A percentile compares a stretch with the other conserved stretches of the same genome.
These are phyloP conservation scores for Nilaparvata lugens DNA, from an alignment of 1,140 invertebrate species.

Conservation along the genomic window DNA sequence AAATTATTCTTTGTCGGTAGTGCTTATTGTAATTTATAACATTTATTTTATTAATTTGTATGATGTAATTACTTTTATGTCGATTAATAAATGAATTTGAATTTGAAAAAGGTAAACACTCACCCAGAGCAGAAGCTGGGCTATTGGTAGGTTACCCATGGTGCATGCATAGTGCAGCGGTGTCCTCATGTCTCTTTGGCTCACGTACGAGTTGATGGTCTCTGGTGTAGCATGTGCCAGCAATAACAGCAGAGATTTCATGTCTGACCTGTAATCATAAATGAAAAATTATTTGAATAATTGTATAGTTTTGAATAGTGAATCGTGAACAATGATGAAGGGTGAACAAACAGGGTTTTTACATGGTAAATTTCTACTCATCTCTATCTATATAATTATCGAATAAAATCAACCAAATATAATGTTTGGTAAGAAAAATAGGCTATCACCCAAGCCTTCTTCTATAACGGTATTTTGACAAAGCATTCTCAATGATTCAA, in stretches of 20 bases:
- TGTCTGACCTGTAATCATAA: constrained; percentile 43
- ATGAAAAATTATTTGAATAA: too few species aligned
- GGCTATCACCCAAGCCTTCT: too few species aligned
- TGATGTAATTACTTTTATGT: not conserved
- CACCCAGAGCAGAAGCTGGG: constrained; percentile 91
- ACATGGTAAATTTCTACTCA: too few species aligned
- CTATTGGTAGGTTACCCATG: constrained; percentile 78
- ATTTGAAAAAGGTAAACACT: too few species aligned
- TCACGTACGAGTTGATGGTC: constrained; percentile 56
- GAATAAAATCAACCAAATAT: too few species aligned
- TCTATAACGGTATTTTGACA: too few species aligned
- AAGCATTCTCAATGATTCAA: too few species aligned
- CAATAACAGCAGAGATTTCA: constrained; percentile 49
- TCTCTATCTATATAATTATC: too few species aligned
- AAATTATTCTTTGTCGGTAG: not conserved
- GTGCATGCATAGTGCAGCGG: constrained; percentile 83
- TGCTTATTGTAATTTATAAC: not conserved
- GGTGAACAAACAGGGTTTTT: too few species aligned
- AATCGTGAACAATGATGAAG: too few species aligned
- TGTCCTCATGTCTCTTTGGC: constrained; percentile 61
- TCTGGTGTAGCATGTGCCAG: constrained; percentile 48
- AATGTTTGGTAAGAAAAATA: too few species aligned
- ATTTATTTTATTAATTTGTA: not conserved
- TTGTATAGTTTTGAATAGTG: too few species aligned
- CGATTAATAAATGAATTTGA: not conserved